Base-by-base conservation (phyloP, 2,888 invertebrate species). In the Furcula furcula region DNA sequence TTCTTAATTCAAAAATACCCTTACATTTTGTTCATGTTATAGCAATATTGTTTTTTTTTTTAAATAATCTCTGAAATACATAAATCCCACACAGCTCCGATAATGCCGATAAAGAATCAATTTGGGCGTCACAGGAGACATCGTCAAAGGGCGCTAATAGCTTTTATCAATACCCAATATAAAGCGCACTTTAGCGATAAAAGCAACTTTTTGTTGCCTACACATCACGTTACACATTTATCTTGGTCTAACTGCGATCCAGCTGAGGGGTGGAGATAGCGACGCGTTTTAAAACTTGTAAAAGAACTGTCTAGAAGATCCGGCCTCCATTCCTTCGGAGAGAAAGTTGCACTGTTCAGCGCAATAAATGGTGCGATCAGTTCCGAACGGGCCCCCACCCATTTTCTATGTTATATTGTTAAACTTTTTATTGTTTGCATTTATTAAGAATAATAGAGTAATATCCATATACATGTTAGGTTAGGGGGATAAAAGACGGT, bases 321-420 rank as follows among this genome's bases (percentile, higher is more conserved):
- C 65, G 52, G 64, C 68, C 72, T 70, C 66, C 63, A 69, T 64
- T 62, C 70, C 57, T 70, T 65, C 54, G 55, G 64, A 61, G 64
- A 63, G 74, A 82, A 83, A 83, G 76, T 84, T 82, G 69, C 58
- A 70, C 78, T 70, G 72, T 79, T 74, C 73, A 66, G 69, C 70
- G 80, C 83, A 79, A 82, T 84, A 83, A 85, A 83, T 81, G 82
- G 74, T 61, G 67, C 76, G 79, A 80, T 79, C 76, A 75, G 68
- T 72, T 57, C 66, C 70, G 57, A 63, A 66, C 63, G 63, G 66
- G 64, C 62, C 66, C 64, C 65, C 67, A 67, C 75, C 66, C 71
- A 75, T 74, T 70, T 70, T 65, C 61, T 70, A 60, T 55, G 48
- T 46, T 49, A 29, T 52, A 34, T 54, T 52, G 46, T 59, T 31